Evolutionary conservation across 2,113 vertebrate genomes (phyloP), one percentile per base, ranked within the genome.

Genomic region (Myiozetetes cayanensis): DNA sequence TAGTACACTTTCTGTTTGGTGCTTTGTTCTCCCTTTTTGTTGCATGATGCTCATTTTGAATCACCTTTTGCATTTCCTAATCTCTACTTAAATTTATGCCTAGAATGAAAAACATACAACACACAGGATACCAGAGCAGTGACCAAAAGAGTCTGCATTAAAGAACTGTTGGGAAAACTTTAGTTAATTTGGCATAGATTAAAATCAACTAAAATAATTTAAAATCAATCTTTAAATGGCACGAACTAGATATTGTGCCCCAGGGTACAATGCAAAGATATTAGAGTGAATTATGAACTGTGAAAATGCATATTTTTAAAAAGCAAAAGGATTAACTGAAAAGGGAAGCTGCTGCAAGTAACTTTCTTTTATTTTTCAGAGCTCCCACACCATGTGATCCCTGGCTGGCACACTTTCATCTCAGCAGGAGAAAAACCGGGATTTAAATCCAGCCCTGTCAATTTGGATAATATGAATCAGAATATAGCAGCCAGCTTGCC

Each of bases 281-380:
- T 18, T 3, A 59, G 28, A 90, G 39, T 35, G 31, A 92, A 65
- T 65, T 72, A n/a, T 56, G 56, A 77, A 50, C 30, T 12, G 41
- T 65, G 43, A 58, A 94, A 93, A 62, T 9, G 22, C 9, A 58
- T 1, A 6, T 43, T 90, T 95, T 70, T 50, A 12, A 67, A 84
- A 93, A 96, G 49, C 8, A 16, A 87, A 95, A 87, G 59, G 41
- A 86, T 71, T 68, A 84, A 67, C 30, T 63, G 56, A 75, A 86
- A 87, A 86, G 59, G 67, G 68, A 92, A 96, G 59, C 90, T 94
- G 46, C 68, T 22, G 41, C 17, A 46, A 95, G 56, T 71, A 92
- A 93, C 92, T 88, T 96, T 93, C 70, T 89, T 67, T 50, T 46
- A 27, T 52, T 94, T 41, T 84, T 94, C 68, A 77, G 47, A 49